Evolutionary conservation across 2,888 invertebrate species (phyloP).

Genomic region (Andrena camellia): DNA sequence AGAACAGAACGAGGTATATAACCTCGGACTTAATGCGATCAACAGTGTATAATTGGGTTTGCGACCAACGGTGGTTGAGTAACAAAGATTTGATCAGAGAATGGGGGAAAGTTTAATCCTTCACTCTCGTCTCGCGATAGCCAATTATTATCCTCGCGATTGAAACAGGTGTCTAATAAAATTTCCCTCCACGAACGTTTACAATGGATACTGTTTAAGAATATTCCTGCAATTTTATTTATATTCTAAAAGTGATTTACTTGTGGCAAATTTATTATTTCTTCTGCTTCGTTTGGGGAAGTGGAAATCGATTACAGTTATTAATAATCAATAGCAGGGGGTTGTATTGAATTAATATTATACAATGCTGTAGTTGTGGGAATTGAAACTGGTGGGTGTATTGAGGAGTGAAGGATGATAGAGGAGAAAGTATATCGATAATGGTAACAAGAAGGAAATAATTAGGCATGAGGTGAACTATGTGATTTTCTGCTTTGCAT

Average conservation of each 20-base stretch:
- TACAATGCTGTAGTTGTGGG: background rate
- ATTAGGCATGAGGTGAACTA: too few relatives aligned
- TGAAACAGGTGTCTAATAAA: background rate
- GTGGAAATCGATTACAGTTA: background rate
- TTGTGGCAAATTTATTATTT: background rate
- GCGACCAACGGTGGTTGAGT: conserved; percentile 37
- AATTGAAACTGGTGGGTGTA: background rate
- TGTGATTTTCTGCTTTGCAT: too few relatives aligned
- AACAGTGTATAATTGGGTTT: conserved; percentile 46
- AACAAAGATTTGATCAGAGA: conserved; percentile 33
- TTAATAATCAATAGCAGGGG: background rate
- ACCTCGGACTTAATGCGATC: conserved; percentile 49
- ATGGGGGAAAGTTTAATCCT: conserved; percentile 17
- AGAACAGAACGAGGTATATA: conserved; percentile 31
- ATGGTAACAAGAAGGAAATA: too few relatives aligned
- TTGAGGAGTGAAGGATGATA: too few relatives aligned
- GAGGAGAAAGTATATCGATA: too few relatives aligned
- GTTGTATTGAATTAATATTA: background rate
- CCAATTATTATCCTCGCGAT: conserved; percentile 8
- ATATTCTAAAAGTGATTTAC: too few relatives aligned
- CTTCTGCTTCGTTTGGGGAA: background rate
- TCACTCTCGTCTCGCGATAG: background rate
- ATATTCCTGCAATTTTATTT: too few relatives aligned
- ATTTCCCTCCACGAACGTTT: background rate
- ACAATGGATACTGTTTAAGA: too few relatives aligned